phyloP scores from a whole-genome alignment of 2,797 vertebrate species.

The Phoeniculus purpureus region DNA sequence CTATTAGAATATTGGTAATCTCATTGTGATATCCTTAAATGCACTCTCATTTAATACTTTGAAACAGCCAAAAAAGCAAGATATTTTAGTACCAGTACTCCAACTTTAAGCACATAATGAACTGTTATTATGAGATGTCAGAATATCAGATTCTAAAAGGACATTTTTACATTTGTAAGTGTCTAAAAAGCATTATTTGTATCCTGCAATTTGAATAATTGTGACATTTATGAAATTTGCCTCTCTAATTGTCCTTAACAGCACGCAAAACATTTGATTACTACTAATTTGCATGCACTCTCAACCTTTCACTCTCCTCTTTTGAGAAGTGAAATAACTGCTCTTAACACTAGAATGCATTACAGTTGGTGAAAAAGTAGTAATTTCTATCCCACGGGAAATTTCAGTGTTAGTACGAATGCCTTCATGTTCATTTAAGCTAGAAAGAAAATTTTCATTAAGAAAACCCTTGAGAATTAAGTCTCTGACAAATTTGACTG shows the following conservation, averaged over 20 bases:
- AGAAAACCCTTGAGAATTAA: neutral
- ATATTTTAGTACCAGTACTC: neutral
- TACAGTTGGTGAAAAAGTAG: neutral
- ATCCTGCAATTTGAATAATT: slow-evolving; percentile 35
- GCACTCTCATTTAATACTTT: neutral
- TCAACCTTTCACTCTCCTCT: slow-evolving; percentile 15
- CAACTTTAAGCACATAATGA: neutral
- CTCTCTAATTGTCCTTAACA: slow-evolving; percentile 19
- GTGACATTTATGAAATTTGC: slow-evolving; percentile 31
- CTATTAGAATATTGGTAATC: neutral
- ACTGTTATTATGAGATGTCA: neutral
- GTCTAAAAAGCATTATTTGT: slow-evolving; percentile 30
- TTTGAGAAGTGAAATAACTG: slow-evolving; percentile 1
- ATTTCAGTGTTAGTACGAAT: neutral
- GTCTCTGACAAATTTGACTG: neutral
- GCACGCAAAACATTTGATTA: slow-evolving; percentile 18
- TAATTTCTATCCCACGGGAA: neutral
- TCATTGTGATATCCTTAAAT: neutral
- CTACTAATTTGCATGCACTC: slow-evolving; percentile 16
- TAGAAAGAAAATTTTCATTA: neutral
- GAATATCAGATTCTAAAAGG: neutral
- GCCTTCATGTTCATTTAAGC: neutral
- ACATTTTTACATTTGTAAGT: slow-evolving; percentile 7
- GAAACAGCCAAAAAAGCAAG: neutral
- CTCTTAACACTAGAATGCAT: neutral